Evolutionary conservation across 2,113 vertebrate genomes (phyloP).

Genomic region (Riparia riparia): DNA sequence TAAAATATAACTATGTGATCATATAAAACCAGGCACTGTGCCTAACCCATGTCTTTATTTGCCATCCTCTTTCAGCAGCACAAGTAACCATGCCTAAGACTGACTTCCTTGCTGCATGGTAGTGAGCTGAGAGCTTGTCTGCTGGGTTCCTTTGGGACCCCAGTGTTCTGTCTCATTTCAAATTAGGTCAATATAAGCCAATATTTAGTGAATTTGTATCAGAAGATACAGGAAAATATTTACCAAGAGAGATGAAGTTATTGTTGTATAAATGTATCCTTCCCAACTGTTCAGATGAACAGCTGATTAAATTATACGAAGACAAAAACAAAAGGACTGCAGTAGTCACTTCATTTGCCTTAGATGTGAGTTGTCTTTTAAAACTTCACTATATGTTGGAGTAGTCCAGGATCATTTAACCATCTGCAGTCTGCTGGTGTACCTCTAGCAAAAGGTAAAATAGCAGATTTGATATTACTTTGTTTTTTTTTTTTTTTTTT

Average conservation of each 20-base stretch:
- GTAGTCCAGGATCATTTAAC: not conserved
- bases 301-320: constrained; percentile 13
- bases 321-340: not conserved
- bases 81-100: not conserved
- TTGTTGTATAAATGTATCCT: not conserved
- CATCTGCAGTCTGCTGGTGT: fast-evolving
- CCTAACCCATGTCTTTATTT: not conserved
- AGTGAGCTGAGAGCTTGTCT: not conserved
- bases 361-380: not conserved
- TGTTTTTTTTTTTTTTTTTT: not conserved
- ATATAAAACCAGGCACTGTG: not conserved
- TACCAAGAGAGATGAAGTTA: not conserved
- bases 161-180: not conserved
- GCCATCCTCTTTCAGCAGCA: not conserved
- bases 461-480: not conserved
- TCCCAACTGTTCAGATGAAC: constrained; percentile 28
- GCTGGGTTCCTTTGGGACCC: not conserved
- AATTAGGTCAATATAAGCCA: not conserved
- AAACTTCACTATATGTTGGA: not conserved
- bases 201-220: not conserved
- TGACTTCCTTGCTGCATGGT: not conserved
- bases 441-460: not conserved
- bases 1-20: not conserved
- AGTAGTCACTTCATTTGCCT: not conserved
- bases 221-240: not conserved